Base-by-base conservation (phyloP, 2,797 vertebrate species). In the Eulemur albifrons region DNA sequence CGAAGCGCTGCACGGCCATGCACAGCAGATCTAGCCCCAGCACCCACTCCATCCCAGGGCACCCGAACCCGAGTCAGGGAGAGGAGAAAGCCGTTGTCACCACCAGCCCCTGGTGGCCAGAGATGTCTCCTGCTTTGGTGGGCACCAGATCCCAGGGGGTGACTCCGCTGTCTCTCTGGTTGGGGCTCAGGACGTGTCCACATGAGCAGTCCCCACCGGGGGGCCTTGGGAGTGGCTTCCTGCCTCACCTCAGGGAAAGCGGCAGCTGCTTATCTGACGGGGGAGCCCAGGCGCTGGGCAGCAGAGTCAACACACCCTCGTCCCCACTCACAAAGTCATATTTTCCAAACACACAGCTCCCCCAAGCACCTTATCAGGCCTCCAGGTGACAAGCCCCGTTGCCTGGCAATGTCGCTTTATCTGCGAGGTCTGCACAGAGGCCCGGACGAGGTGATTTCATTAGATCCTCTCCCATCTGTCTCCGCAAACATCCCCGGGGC, bases 371-470 rank as follows among this genome's bases (percentile, higher is more conserved):
- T 80, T 97, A 97, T 95, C 95, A 21, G 95, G 79, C 92, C 70
- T 40, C 90, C 88, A 69, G 95, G 91, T 95, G 92, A 91, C 45
- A 76, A 82, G 5, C 73, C 32, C 45, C 2, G 95, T 69, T 97
- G 97, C 96, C 2, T 52, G 91, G 97, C 94, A 93, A 96, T 96
- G 77, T 15, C 90, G 93, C 88, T 61, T 97, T 98, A 97, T 77
- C 82, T 88, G 48, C 35, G 4, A 97, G 72, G 91, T 45, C 73
- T 61, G 85, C 54, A 4, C 48, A 2, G 93, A 81, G 88, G 80
- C 81, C 52, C 1, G 52, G 0, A 2, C 0, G 17, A 59, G 79
- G 82, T 30, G 57, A 85, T 96, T 95, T 97, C 96, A 76, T 97
- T 95, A 96, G 89, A 59, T 77, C 89, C 94, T 59, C 45, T 90